Conservation (phyloP, 2,113 vertebrate genomes). For the Loxodonta africana region DNA sequence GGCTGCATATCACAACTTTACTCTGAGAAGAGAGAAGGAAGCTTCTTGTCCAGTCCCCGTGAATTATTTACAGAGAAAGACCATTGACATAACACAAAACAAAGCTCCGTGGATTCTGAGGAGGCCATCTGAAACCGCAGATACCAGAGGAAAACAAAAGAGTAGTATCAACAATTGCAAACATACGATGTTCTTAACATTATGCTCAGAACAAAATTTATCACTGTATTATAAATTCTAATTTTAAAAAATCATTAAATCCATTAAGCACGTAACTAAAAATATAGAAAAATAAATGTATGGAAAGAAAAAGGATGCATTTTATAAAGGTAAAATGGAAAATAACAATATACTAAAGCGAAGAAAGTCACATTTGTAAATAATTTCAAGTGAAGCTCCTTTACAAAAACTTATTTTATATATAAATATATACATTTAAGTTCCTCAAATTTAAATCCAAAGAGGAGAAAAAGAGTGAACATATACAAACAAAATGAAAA, state of each 20-base stretch:
- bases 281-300: background rate
- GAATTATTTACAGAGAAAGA: background rate
- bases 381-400: background rate
- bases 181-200: accelerated
- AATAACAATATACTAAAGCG: background rate
- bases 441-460: background rate
- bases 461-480: background rate
- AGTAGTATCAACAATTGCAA: accelerated
- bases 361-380: background rate
- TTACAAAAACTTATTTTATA: background rate
- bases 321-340: background rate
- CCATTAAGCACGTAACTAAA: no score
- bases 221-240: accelerated
- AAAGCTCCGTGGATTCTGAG: background rate
- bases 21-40: accelerated
- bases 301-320: background rate
- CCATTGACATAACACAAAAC: accelerated
- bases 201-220: accelerated
- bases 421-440: background rate
- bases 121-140: background rate
- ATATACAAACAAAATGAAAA: background rate
- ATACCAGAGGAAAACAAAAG: background rate
- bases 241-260: background rate
- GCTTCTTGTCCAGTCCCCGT: no score
- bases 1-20: accelerated